Evolutionary conservation across 2,797 vertebrate species (phyloP).

Genomic region (Dicrostonyx torquatus): DNA sequence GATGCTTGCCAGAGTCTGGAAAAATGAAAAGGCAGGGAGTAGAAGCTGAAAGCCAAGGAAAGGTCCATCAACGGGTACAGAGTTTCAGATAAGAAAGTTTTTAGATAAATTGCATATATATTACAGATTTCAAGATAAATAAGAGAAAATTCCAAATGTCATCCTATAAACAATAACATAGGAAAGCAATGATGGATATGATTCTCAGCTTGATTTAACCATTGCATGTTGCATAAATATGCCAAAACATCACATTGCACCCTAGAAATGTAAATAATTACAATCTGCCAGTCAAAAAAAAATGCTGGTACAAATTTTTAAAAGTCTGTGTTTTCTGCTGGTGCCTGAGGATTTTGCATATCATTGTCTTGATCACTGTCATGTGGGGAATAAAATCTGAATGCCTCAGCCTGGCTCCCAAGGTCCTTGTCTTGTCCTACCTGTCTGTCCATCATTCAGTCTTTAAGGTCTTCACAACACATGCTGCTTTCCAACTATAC

Average conservation of each 20-base stretch:
- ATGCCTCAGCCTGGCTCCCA: neutral
- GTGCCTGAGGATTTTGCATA: neutral
- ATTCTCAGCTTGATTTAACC: neutral
- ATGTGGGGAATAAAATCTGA: neutral
- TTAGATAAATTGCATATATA: neutral
- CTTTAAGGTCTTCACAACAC: neutral
- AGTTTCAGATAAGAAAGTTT: neutral
- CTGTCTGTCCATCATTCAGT: neutral
- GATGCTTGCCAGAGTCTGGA: neutral
- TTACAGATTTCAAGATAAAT: neutral
- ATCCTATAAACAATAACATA: too few relatives aligned
- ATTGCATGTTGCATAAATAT: neutral
- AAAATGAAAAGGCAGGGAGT: neutral
- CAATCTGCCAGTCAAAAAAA: neutral
- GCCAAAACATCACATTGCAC: neutral
- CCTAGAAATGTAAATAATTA: neutral
- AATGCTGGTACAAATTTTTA: neutral
- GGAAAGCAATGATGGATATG: neutral
- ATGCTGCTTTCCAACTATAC: neutral
- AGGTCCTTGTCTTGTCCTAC: neutral
- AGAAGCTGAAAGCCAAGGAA: neutral
- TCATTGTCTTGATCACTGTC: neutral
- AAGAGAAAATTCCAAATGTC: neutral
- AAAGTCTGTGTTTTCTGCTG: neutral
- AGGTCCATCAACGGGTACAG: neutral